These are phyloP conservation scores for Pseudoips prasinana DNA, from an alignment of 2,888 invertebrate genomes.

Conservation along the genomic window DNA sequence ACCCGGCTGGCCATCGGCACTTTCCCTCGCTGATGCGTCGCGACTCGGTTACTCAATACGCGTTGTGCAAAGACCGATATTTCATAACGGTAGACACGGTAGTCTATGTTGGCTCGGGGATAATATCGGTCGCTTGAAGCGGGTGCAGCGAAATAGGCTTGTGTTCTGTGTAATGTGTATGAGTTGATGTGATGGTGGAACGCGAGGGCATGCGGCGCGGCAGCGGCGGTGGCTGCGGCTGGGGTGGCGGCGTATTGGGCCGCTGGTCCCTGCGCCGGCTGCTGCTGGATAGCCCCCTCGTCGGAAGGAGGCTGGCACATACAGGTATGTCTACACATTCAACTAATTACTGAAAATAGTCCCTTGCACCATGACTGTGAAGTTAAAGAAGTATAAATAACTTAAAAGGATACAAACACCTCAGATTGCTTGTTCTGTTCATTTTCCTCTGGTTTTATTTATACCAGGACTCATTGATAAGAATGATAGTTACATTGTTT, in stretches of 20 bases:
- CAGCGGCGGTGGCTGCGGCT: constrained; percentile 66
- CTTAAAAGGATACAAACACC: too few species aligned
- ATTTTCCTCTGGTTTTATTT: too few species aligned
- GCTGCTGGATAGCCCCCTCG: constrained; percentile 86
- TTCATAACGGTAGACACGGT: constrained; percentile 58
- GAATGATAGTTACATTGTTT: too few species aligned
- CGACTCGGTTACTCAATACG: constrained; percentile 64
- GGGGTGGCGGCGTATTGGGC: constrained; percentile 73
- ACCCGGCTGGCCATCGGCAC: constrained; percentile 56
- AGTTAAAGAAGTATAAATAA: too few species aligned
- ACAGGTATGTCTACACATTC: constrained; percentile 54
- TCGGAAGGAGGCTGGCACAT: constrained; percentile 83
- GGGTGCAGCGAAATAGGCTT: constrained; percentile 25
- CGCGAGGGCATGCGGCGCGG: constrained; percentile 71
- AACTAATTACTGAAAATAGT: neutral
- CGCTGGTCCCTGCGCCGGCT: constrained; percentile 87
- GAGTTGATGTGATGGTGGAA: constrained; percentile 66
- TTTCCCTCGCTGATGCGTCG: constrained; percentile 73
- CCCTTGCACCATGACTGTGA: neutral
- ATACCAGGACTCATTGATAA: too few species aligned
- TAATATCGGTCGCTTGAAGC: constrained; percentile 46
- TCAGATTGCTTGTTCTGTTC: too few species aligned
- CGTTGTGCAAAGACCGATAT: constrained; percentile 61
- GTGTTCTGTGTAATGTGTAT: constrained; percentile 57
- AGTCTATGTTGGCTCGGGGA: constrained; percentile 32